phyloP scores from a whole-genome alignment of 2,113 vertebrate species.

The Tachysurus vachellii region DNA sequence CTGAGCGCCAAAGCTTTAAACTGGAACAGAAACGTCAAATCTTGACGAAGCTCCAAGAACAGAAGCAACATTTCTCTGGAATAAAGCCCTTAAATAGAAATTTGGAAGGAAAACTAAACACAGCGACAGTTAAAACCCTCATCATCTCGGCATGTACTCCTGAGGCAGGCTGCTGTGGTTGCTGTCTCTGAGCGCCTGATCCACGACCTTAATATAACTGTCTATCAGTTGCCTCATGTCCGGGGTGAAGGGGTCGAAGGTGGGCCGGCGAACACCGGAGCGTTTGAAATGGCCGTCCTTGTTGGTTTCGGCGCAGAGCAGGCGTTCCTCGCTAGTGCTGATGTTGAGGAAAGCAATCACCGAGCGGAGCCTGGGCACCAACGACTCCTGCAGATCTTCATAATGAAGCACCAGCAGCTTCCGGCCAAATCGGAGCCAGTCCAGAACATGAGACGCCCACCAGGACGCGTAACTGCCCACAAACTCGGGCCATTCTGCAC shows the following conservation, averaged over 20 bases:
- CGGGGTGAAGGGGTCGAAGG: constrained; percentile 81
- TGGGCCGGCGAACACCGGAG: constrained; percentile 66
- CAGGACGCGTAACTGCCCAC: constrained; percentile 84
- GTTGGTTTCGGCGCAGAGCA: constrained; percentile 85
- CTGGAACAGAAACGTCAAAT: not conserved
- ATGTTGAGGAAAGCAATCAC: constrained; percentile 81
- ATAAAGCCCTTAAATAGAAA: constrained; percentile 25
- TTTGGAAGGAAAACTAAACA: not conserved
- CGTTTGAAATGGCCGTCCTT: constrained; percentile 85
- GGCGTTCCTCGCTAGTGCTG: constrained; percentile 75
- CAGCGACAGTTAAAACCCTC: not conserved
- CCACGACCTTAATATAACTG: constrained; percentile 80
- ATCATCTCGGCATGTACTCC: constrained; percentile 86
- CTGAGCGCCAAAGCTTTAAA: constrained; percentile 18
- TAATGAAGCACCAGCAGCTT: constrained; percentile 81
- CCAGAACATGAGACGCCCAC: constrained; percentile 86
- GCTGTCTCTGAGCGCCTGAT: constrained; percentile 76
- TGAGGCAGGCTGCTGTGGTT: constrained; percentile 80
- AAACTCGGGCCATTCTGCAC: constrained; percentile 85
- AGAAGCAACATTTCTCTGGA: constrained; percentile 3
- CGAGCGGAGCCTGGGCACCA: constrained; percentile 76
- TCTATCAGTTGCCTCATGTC: constrained; percentile 84
- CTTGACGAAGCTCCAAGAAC: not conserved
- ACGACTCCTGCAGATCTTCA: constrained; percentile 76
- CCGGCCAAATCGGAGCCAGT: constrained; percentile 82